Conservation (phyloP, 2,113 vertebrate genomes). For the Triplophysa rosa region DNA sequence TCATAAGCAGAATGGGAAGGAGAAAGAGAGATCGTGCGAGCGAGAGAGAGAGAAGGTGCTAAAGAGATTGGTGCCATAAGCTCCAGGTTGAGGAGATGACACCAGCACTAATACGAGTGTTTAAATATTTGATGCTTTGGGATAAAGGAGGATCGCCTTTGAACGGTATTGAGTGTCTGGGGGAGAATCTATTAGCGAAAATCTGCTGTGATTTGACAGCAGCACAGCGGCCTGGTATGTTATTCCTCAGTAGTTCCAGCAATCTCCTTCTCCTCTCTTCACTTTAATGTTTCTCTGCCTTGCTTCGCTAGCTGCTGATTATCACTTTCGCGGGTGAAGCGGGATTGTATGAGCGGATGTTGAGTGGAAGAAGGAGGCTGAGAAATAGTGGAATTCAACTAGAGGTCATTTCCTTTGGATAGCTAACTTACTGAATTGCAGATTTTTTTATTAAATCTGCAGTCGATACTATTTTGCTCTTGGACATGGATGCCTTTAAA, state of each 20-base stretch:
- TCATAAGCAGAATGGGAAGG: conserved; percentile 79
- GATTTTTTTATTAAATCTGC: neutral
- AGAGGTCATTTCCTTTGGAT: conserved; percentile 18
- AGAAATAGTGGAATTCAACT: neutral
- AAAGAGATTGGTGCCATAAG: conserved; percentile 82
- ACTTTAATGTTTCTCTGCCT: conserved; percentile 97
- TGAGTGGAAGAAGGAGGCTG: neutral
- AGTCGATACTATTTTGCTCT: too few relatives aligned
- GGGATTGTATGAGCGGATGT: neutral
- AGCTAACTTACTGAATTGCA: neutral
- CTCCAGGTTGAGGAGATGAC: conserved; percentile 89
- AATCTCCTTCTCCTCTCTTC: conserved; percentile 84
- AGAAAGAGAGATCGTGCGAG: conserved; percentile 12
- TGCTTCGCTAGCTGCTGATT: conserved; percentile 95
- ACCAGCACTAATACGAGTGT: conserved; percentile 99
- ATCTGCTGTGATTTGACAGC: conserved; percentile 94
- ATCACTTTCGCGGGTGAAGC: conserved; percentile 80
- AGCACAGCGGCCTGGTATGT: conserved; percentile 87
- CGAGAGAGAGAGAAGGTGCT: conserved; percentile 62
- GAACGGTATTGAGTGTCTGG: conserved; percentile 99
- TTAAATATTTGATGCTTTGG: conserved; percentile 99
- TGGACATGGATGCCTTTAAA: too few relatives aligned
- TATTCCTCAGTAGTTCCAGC: conserved; percentile 90
- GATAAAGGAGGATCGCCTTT: conserved; percentile 99
- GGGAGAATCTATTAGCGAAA: conserved; percentile 99